Percentiles rank a stretch among this genome's conserved stretches.
These are phyloP conservation scores for Rhagoletis zephyria DNA, from an alignment of 1,140 invertebrate genomes.

Conservation along the genomic window DNA sequence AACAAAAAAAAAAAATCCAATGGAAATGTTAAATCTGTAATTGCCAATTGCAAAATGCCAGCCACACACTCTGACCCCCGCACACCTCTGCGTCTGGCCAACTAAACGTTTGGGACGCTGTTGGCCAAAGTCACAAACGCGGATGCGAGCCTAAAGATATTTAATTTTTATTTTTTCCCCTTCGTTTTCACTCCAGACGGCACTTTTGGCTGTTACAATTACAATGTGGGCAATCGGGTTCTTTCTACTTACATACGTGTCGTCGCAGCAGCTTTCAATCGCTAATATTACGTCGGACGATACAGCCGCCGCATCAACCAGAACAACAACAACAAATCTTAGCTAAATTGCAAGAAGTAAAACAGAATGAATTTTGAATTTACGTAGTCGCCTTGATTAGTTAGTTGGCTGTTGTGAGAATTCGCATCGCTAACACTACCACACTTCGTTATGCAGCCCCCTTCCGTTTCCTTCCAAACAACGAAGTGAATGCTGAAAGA, in stretches of 20 bases:
- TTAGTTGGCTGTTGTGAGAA: not conserved
- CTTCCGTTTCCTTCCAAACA: no score
- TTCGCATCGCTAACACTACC: not conserved
- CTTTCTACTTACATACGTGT: not conserved
- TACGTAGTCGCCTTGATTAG: not conserved
- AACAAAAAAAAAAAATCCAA: constrained; percentile 43
- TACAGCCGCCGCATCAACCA: not conserved
- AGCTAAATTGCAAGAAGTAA: not conserved
- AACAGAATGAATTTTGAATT: not conserved
- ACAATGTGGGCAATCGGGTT: constrained; percentile 17
- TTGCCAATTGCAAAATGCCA: not conserved
- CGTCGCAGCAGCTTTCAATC: not conserved
- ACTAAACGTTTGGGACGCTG: not conserved
- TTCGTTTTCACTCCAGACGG: no score
- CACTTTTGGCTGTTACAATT: not conserved
- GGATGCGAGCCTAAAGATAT: not conserved
- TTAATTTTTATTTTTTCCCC: not conserved
- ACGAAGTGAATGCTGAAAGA: not conserved
- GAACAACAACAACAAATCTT: no score
- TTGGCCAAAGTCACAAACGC: not conserved
- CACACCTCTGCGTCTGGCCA: not conserved
- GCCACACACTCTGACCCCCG: no score
- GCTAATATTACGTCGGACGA: constrained; percentile 10
- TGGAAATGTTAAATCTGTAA: constrained; percentile 9
- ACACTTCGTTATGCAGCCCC: no score